Conservation (phyloP, 2,113 vertebrate species). For the Corythoichthys intestinalis region DNA sequence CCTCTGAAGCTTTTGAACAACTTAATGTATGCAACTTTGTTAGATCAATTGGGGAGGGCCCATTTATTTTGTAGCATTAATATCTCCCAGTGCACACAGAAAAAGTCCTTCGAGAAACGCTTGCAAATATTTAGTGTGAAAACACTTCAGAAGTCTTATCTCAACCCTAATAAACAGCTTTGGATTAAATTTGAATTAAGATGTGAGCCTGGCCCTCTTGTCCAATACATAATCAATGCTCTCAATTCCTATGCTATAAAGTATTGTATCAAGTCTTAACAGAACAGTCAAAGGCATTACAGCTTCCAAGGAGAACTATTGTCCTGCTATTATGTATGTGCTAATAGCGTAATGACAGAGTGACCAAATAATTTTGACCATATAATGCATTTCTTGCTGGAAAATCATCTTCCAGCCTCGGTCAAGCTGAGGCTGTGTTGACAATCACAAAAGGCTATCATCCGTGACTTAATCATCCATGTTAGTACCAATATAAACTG, state of each 20-base stretch:
- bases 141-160: background rate
- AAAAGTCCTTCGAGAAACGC: background rate
- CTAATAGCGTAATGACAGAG: background rate
- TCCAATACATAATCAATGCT: background rate
- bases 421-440: constrained; percentile 15
- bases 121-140: background rate
- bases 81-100: background rate
- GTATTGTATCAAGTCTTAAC: background rate
- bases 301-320: background rate
- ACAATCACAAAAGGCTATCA: constrained; percentile 16
- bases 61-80: background rate
- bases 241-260: background rate
- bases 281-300: background rate
- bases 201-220: background rate
- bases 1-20: background rate
- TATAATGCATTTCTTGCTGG: constrained; percentile 16
- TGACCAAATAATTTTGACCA: background rate
- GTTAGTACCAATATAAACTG: constrained; percentile 45
- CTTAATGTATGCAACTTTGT: background rate
- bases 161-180: background rate
- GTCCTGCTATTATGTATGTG: background rate
- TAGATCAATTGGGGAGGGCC: background rate
- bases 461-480: constrained; percentile 18
- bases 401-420: constrained; percentile 19
- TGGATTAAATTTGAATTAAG: background rate